Evolutionary conservation across 2,113 vertebrate genomes (phyloP), one percentile per base, ranked within the genome.

Genomic region (Peucedramus taeniatus): DNA sequence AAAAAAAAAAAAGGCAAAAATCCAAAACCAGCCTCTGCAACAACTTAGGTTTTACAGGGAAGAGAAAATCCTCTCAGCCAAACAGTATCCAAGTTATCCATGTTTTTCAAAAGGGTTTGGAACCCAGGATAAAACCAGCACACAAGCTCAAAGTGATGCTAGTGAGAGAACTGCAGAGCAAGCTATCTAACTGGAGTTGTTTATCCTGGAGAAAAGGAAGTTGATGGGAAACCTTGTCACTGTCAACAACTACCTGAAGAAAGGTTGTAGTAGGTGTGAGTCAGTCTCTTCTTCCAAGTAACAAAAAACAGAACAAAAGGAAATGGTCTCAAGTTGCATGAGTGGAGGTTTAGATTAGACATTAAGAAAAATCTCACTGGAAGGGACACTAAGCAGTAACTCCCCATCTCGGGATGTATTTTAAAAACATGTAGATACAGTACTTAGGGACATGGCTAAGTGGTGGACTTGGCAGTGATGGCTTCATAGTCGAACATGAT

Each of bases 21-120:
- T 8, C 4, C 6, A 22, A 69, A 93, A 9, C 6, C 4, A 47
- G 10, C 1, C 0, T 0, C 11, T 9, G 7, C 6, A 69, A 18
- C 20, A 84, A 14, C 11, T 60, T 80, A 30, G 11, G 1, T 59
- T 70, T 80, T 39, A 15, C 15, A 69, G 22, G 15, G 11, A 10
- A 39, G 39, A 40, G 45, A n/a, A 26, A 31, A n/a, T 53, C 8
- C 17, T 59, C 14, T 35, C 35, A 44, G 8, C 27, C 1, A 2
- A 83, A 45, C 5, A 42, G 10, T 21, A 63, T 51, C 22, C 23
- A 61, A 47, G 20, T 54, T 47, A 30, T 35, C 26, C 8, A 71
- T 16, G 4, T 59, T 65, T 35, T 64, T 54, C 17, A 49, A 44
- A 28, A 40, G 4, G 6, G 1, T 59, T 90, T 79, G 28, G 28